These are phyloP conservation scores for Drosophila lutescens DNA, from an alignment of 2,888 invertebrate genomes.

Conservation along the genomic window DNA sequence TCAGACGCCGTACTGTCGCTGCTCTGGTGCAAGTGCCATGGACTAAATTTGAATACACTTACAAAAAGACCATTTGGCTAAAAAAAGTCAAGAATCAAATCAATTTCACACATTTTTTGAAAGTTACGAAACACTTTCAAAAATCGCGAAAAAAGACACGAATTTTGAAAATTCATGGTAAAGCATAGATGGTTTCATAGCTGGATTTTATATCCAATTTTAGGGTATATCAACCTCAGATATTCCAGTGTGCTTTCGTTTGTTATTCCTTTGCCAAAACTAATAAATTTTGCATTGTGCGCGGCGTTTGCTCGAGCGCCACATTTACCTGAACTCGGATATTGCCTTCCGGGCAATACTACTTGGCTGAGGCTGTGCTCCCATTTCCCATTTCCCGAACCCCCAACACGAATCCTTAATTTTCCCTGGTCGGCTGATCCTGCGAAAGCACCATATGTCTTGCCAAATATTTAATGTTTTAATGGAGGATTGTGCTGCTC, in stretches of 20 bases:
- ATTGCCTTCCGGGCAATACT: constrained; percentile 1
- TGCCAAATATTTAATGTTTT: neutral
- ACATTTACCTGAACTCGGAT: constrained; percentile 15
- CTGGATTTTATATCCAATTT: neutral
- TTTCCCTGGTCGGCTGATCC: neutral
- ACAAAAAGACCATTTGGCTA: neutral
- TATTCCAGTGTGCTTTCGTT: neutral
- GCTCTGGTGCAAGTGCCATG: neutral
- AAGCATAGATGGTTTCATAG: neutral
- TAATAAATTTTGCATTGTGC: constrained; percentile 55
- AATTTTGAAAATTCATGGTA: too few species aligned
- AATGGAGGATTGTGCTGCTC: neutral
- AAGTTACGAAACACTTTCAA: too few species aligned
- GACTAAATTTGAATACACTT: neutral
- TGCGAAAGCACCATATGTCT: neutral
- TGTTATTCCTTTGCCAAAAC: neutral
- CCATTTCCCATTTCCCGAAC: neutral
- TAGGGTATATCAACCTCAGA: neutral
- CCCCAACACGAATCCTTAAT: neutral
- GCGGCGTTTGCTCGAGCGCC: constrained; percentile 55
- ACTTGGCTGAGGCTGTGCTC: neutral
- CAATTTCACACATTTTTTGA: too few species aligned
- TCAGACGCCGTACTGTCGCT: neutral
- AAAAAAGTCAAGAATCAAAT: too few species aligned
- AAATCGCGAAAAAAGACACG: too few species aligned